Evolutionary conservation across 1,140 invertebrate genomes (phyloP).

Genomic region (Goniozus legneri): DNA sequence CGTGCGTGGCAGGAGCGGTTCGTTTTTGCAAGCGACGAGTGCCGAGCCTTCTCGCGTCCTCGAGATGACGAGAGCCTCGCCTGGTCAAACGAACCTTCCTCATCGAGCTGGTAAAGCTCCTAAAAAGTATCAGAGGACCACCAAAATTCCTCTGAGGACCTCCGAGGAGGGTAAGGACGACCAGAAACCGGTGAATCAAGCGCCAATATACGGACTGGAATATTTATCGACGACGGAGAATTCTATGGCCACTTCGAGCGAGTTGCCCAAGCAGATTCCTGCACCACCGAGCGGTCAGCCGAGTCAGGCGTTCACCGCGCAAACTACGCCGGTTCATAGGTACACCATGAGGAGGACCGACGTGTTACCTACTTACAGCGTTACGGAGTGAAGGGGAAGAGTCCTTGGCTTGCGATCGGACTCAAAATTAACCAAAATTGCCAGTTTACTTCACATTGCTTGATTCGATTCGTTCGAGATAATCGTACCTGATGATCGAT

Average conservation of each 20-base stretch:
- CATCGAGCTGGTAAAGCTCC: background rate
- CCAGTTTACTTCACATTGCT: no score
- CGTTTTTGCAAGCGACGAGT: no score
- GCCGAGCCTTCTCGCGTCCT: no score
- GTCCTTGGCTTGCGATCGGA: no score
- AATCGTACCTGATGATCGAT: no score
- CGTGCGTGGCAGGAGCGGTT: conserved; percentile 35
- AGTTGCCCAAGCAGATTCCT: conserved; percentile 52
- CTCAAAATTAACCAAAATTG: no score
- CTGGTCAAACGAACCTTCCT: no score
- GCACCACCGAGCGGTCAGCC: conserved; percentile 42
- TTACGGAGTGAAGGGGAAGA: no score
- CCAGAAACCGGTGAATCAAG: conserved; percentile 1
- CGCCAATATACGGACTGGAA: conserved; percentile 7
- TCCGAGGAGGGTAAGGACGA: background rate
- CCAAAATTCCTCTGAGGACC: no score
- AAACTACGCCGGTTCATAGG: conserved; percentile 43
- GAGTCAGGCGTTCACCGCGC: conserved; percentile 24
- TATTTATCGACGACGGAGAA: conserved; percentile 34
- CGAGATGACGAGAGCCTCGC: no score
- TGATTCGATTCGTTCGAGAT: no score
- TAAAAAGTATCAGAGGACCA: background rate
- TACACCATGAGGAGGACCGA: conserved; percentile 33
- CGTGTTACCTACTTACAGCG: conserved; percentile 28
- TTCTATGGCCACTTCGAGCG: conserved; percentile 47